Conservation (phyloP, 2,113 vertebrate genomes). For the Microtus oregoni region DNA sequence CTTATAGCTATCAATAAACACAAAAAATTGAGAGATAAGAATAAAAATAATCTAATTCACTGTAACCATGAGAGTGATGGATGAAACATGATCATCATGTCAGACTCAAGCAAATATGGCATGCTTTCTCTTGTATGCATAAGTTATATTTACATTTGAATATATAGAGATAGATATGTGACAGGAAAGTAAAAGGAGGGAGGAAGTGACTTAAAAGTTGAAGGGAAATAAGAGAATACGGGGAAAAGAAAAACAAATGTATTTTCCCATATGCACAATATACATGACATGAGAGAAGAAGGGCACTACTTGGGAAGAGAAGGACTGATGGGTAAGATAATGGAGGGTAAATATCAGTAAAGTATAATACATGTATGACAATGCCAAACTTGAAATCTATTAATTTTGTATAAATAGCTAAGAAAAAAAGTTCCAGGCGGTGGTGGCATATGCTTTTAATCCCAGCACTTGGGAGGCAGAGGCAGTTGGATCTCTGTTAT, state of each 20-base stretch:
- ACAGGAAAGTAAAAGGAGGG: neutral
- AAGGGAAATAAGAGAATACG: neutral
- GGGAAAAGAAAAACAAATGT: neutral
- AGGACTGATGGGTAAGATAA: neutral
- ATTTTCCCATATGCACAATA: neutral
- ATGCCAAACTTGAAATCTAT: neutral
- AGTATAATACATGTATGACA: neutral
- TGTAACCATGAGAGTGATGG: neutral
- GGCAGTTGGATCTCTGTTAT: neutral
- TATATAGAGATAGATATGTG: neutral
- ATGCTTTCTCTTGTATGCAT: neutral
- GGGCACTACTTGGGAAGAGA: neutral
- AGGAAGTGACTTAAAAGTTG: neutral
- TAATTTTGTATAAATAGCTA: neutral
- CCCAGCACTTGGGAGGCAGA: neutral
- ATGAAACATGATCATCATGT: neutral
- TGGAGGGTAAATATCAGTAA: neutral
- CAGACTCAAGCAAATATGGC: neutral
- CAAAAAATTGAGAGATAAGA: neutral
- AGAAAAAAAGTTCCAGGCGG: neutral
- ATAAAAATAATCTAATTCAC: conserved; percentile 3
- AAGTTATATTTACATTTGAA: neutral
- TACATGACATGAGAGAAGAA: neutral
- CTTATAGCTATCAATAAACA: neutral
- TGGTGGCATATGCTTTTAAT: neutral